A percentile compares a stretch with the other conserved stretches of the same genome.
phyloP scores from a whole-genome alignment of 37 sponge, comb jelly and placozoan species.

The Petrosia ficiformis region DNA sequence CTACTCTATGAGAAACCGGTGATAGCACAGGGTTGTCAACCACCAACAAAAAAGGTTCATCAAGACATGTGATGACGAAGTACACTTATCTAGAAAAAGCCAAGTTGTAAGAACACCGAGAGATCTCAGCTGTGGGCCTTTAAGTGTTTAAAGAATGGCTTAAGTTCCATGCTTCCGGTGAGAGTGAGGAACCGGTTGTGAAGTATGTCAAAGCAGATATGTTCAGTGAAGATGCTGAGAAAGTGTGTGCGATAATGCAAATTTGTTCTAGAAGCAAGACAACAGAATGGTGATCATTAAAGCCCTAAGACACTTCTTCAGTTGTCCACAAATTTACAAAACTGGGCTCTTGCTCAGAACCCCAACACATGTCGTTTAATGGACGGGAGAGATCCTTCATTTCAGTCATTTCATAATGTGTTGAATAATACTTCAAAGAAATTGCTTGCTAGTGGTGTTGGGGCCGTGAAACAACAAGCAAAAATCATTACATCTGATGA shows the following conservation, averaged over 20 bases:
- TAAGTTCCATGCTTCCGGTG: neutral
- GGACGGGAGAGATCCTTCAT: neutral
- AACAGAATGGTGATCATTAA: neutral
- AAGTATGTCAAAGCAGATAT: neutral
- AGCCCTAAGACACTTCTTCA: neutral
- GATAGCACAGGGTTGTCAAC: too few species aligned
- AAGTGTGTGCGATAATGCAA: neutral
- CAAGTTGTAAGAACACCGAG: neutral
- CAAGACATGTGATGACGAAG: too few species aligned
- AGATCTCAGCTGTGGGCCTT: neutral
- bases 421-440: constrained; percentile 1
- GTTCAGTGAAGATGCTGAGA: neutral
- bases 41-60: too few species aligned
- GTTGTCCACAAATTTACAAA: neutral
- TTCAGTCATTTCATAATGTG: neutral
- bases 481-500: neutral
- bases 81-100: too few species aligned
- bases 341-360: neutral
- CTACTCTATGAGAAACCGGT: neutral
- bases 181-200: neutral
- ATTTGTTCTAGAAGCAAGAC: neutral
- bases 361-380: neutral
- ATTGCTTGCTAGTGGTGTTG: neutral
- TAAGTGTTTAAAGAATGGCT: neutral
- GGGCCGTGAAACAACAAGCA: neutral